These are phyloP conservation scores for Scatophagus argus DNA, from an alignment of 2,113 vertebrate genomes.

Conservation along the genomic window DNA sequence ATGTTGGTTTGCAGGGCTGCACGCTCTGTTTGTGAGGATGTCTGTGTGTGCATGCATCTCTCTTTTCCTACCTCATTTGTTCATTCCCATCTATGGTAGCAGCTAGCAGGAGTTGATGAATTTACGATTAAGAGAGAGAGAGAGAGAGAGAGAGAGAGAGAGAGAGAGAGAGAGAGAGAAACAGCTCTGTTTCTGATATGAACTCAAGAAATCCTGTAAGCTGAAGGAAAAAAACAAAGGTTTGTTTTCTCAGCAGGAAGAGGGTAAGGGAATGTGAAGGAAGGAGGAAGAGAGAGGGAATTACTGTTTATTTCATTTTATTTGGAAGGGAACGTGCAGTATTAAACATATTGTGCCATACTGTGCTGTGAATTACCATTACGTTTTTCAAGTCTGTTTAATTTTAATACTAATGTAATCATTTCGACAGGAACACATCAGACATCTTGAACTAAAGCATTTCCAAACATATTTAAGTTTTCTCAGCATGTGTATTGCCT, in stretches of 20 bases:
- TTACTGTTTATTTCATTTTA: neutral
- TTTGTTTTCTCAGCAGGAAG: constrained; percentile 5
- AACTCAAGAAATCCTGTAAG: neutral
- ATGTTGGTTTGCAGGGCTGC: constrained; percentile 9
- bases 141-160: neutral
- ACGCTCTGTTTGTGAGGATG: neutral
- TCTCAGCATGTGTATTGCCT: too few relatives aligned
- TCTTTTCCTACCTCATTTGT: constrained; percentile 7
- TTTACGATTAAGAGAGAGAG: neutral
- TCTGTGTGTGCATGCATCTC: constrained; percentile 1
- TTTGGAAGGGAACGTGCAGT: too few relatives aligned
- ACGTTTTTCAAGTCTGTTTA: neutral
- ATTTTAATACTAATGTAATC: neutral
- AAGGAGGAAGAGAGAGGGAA: neutral
- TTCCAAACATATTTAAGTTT: too few relatives aligned
- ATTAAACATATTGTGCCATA: too few relatives aligned
- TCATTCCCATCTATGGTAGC: neutral
- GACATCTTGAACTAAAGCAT: too few relatives aligned
- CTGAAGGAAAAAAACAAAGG: neutral
- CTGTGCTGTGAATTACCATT: too few relatives aligned
- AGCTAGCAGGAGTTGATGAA: neutral
- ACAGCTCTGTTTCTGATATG: constrained; percentile 2
- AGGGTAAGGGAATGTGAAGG: neutral
- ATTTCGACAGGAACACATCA: too few relatives aligned
- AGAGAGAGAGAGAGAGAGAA: neutral